Evolutionary conservation across 2,888 invertebrate species (phyloP).

Genomic region (Latheticus oryzae): DNA sequence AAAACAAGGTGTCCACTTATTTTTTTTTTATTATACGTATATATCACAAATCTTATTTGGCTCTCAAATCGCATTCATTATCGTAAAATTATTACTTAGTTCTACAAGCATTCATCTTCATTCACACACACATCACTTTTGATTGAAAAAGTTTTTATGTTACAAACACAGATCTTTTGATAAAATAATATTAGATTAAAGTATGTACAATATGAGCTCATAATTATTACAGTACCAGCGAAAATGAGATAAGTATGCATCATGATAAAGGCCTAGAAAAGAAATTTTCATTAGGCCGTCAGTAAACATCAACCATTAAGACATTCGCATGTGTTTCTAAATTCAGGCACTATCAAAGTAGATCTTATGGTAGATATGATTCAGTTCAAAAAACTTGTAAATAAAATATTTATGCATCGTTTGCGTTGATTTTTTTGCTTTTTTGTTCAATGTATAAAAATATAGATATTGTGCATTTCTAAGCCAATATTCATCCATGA

Average conservation of each 20-base stretch:
- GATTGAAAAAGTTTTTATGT: conserved; percentile 58
- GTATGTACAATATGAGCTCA: conserved; percentile 65
- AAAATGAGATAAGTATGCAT: conserved; percentile 41
- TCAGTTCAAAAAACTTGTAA: conserved; percentile 64
- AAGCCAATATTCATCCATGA: conserved; percentile 60
- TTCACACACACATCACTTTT: conserved; percentile 61
- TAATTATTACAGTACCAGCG: conserved; percentile 53
- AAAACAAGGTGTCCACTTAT: conserved; percentile 60
- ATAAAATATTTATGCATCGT: conserved; percentile 65
- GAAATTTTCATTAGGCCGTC: conserved; percentile 39
- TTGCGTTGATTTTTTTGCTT: conserved; percentile 59
- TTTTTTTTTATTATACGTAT: conserved; percentile 73
- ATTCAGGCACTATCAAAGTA: conserved; percentile 64
- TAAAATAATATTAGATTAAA: conserved; percentile 60
- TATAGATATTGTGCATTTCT: conserved; percentile 67
- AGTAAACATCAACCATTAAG: conserved; percentile 39
- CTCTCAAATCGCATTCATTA: conserved; percentile 76
- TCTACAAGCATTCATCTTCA: conserved; percentile 57
- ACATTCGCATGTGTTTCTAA: conserved; percentile 44
- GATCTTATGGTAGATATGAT: conserved; percentile 65
- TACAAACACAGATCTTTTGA: conserved; percentile 64
- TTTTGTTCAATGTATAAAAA: conserved; percentile 67
- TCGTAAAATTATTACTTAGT: conserved; percentile 65
- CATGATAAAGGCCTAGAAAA: conserved; percentile 40
- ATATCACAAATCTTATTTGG: conserved; percentile 82